Evolutionary conservation across 2,797 vertebrate species (phyloP), one percentile per base, ranked within the genome.

Genomic region (Octomys mimax): DNA sequence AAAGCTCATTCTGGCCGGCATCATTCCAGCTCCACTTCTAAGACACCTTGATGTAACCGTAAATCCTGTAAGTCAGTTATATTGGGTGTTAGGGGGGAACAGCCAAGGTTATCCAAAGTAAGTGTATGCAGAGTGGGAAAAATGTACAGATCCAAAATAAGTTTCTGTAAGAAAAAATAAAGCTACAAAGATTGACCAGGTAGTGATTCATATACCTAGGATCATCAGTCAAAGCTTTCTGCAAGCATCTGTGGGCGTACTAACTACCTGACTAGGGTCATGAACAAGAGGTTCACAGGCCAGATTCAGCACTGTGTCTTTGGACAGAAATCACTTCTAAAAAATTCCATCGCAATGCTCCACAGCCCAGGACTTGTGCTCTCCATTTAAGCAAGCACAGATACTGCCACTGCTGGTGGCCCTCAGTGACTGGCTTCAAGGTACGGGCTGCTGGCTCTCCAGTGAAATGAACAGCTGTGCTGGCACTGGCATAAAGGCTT

Each of bases 141-240:
- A 86, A 81, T 3, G 1, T n/a, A 73, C n/a, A 70, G 14, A 82
- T 75, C 24, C 61, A 77, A 96, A 96, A 89, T 62, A 57, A 18
- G 3, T 39, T 90, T 93, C 73, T 84, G 77, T 89, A 66, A 95
- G 77, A 85, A 94, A 94, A 87, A 81, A 49, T 68, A 90, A 92
- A 90, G 61, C 46, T 73, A n/a, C 22, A 59, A 81, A 59, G 46
- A 46, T 87, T 14, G 61, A 71, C 70, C 70, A 92, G 64, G 49
- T 85, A 14, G 66, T 92, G 36, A 68, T 16, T 89, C 42, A 91
- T 77, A 61, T 4, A 62, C 31, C n/a, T 64, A 57, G n/a, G 70
- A 16, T 77, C 31, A 70, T 36, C 39, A 4, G 24, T 39, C 26
- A 84, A 68, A 96, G 68, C n/a, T 33, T 62, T 92, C 42, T 36